These are phyloP conservation scores for Zapus hudsonius DNA, from an alignment of 2,113 vertebrate genomes.

Conservation along the genomic window DNA sequence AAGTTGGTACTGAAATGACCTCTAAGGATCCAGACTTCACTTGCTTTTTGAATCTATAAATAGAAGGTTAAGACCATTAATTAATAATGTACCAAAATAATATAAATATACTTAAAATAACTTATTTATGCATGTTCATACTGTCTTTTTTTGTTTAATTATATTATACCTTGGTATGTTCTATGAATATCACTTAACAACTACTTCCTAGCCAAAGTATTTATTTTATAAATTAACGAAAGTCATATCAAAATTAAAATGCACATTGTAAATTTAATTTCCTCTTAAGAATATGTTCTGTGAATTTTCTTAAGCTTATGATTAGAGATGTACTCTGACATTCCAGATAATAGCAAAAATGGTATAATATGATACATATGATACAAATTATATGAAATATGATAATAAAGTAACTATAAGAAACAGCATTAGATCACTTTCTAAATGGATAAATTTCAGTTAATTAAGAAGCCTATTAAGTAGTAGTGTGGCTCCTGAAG, in stretches of 20 bases:
- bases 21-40: conserved; percentile 89
- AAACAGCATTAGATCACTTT: neutral
- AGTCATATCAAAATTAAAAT: neutral
- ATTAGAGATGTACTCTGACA: neutral
- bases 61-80: conserved; percentile 59
- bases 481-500: neutral
- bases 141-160: conserved; percentile 22
- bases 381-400: neutral
- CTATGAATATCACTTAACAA: neutral
- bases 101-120: conserved; percentile 1
- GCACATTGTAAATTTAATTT: neutral
- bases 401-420: neutral
- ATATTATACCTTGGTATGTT: neutral
- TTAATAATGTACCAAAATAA: conserved; percentile 42
- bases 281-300: neutral
- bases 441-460: neutral
- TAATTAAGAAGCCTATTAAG: neutral
- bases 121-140: neutral
- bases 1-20: conserved; percentile 88
- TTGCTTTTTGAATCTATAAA: conserved; percentile 87
- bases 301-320: neutral
- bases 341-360: neutral
- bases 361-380: too few relatives aligned
- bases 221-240: conserved; percentile 3
- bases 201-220: conserved; percentile 14